phyloP scores from a whole-genome alignment of 2,797 vertebrate species.

The Amphiprion clarkii region DNA sequence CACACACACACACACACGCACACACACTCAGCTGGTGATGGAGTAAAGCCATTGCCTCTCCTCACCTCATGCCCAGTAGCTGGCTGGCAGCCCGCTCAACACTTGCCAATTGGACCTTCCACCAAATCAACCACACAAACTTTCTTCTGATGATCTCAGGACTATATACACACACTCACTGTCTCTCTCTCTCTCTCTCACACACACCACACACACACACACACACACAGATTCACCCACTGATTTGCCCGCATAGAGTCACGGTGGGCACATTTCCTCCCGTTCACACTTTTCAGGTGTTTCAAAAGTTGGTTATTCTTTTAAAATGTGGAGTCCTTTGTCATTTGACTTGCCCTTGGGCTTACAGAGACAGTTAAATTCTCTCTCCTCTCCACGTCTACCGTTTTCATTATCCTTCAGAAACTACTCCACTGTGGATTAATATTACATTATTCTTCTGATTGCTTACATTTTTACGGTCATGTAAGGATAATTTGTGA shows the following conservation, averaged over 20 bases:
- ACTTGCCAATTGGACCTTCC: constrained; percentile 71
- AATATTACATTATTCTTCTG: constrained; percentile 57
- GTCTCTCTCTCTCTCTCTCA: constrained; percentile 1
- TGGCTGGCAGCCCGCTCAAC: constrained; percentile 68
- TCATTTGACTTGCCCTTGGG: constrained; percentile 57
- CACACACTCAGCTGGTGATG: constrained; percentile 65
- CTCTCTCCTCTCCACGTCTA: constrained; percentile 13
- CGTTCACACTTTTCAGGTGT: constrained; percentile 36
- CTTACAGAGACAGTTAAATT: constrained; percentile 38
- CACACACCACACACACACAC: constrained; percentile 25
- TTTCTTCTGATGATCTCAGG: constrained; percentile 66
- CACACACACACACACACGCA: constrained; percentile 30
- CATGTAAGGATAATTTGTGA: constrained; percentile 34
- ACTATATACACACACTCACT: constrained; percentile 27
- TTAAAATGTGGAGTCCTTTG: constrained; percentile 44
- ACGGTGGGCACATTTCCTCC: constrained; percentile 21
- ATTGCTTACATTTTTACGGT: constrained; percentile 47
- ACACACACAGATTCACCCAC: constrained; percentile 40
- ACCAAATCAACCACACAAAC: constrained; percentile 71
- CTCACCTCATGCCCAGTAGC: constrained; percentile 70
- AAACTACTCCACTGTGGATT: constrained; percentile 56
- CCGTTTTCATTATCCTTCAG: constrained; percentile 51
- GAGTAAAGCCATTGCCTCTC: constrained; percentile 75
- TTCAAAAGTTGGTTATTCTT: constrained; percentile 50
- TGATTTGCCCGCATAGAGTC: constrained; percentile 38